Conservation (phyloP, 2,113 vertebrate genomes). For the Esox niger region DNA sequence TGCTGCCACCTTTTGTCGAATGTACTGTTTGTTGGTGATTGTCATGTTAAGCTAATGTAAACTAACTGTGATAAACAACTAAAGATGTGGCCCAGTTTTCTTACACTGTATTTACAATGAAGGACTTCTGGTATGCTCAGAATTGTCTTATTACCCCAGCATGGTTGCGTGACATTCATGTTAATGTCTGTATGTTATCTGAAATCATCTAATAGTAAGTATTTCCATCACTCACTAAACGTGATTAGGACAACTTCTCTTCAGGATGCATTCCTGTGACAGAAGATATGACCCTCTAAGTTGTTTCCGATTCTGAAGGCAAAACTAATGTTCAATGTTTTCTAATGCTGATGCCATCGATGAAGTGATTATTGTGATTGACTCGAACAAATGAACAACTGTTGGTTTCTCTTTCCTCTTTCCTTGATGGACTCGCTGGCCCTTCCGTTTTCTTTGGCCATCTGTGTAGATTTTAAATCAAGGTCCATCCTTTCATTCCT, state of each 20-base stretch:
- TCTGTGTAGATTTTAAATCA: conserved; percentile 42
- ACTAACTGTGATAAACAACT: too few relatives aligned
- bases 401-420: conserved; percentile 19
- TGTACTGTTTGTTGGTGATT: too few relatives aligned
- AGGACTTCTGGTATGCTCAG: neutral
- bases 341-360: conserved; percentile 30
- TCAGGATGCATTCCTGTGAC: neutral
- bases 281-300: conserved; percentile 11
- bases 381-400: conserved; percentile 26
- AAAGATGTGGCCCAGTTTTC: too few relatives aligned
- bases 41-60: too few relatives aligned
- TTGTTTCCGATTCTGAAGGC: conserved; percentile 22
- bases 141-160: neutral
- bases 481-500: conserved; percentile 6
- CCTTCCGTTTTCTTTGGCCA: conserved; percentile 44
- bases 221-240: neutral
- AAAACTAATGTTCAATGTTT: conserved; percentile 18
- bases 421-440: conserved; percentile 20
- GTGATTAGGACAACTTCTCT: conserved; percentile 14
- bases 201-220: neutral
- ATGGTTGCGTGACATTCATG: neutral
- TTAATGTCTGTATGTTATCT: neutral
- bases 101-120: too few relatives aligned
- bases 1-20: too few relatives aligned
- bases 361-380: conserved; percentile 32